Conservation (phyloP, 2,797 vertebrate species). For the Ctenosaura bakeri region DNA sequence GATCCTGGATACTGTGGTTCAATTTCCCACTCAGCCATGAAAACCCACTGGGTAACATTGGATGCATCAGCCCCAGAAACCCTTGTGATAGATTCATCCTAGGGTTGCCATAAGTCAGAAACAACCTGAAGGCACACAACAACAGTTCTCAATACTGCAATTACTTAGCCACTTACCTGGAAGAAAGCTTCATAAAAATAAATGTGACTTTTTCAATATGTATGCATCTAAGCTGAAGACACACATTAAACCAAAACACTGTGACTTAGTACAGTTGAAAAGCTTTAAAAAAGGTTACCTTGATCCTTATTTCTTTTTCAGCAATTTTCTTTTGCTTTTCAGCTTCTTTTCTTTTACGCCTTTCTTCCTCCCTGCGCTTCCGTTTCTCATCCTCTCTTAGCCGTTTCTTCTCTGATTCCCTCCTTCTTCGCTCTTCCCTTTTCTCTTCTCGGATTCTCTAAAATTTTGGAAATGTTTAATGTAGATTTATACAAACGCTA, state of each 20-base stretch:
- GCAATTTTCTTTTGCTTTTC: slow-evolving; percentile 93
- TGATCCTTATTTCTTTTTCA: slow-evolving; percentile 94
- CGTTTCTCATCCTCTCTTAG: slow-evolving; percentile 95
- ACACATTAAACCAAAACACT: neutral
- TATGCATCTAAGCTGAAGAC: too few species aligned
- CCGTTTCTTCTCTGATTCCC: slow-evolving; percentile 94
- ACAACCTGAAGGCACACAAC: too few species aligned
- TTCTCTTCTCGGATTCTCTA: slow-evolving; percentile 98
- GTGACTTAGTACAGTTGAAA: neutral
- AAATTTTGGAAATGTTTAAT: slow-evolving; percentile 41
- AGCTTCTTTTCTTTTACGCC: slow-evolving; percentile 90
- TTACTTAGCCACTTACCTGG: too few species aligned
- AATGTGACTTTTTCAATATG: too few species aligned
- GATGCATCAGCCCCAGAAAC: too few species aligned
- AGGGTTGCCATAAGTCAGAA: too few species aligned
- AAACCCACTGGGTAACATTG: too few species aligned
- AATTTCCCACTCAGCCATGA: too few species aligned
- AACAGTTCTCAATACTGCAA: too few species aligned
- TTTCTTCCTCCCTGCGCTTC: slow-evolving; percentile 94
- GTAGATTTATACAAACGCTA: slow-evolving; percentile 37
- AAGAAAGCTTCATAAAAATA: too few species aligned
- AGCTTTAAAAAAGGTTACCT: slow-evolving; percentile 80
- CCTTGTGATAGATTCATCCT: too few species aligned
- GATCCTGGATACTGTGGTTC: too few species aligned
- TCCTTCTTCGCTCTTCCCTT: slow-evolving; percentile 92